Evolutionary conservation across 2,888 invertebrate genomes (phyloP).

Genomic region (Silvanus unidentatus): DNA sequence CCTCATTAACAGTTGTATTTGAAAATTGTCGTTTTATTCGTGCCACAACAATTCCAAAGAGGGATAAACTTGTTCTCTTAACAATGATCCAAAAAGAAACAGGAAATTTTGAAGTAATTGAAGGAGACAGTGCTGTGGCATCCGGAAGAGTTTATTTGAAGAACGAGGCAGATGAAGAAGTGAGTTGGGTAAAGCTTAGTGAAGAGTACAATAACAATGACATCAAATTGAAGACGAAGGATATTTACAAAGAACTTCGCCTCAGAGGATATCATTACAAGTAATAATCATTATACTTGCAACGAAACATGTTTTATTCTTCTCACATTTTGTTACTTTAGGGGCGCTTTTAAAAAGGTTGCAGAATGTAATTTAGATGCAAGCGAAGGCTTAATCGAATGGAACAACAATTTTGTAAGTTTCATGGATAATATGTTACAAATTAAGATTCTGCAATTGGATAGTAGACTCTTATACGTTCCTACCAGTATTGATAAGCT

Average conservation of each 20-base stretch:
- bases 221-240: slow-evolving; percentile 52
- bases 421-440: slow-evolving; percentile 87
- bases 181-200: not conserved
- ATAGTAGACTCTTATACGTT: slow-evolving; percentile 62
- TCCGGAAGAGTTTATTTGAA: slow-evolving; percentile 17
- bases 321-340: slow-evolving; percentile 14
- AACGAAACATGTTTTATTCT: slow-evolving; percentile 4
- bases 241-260: slow-evolving; percentile 63
- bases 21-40: slow-evolving; percentile 55
- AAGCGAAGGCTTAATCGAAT: slow-evolving; percentile 23
- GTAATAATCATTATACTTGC: slow-evolving; percentile 22
- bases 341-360: slow-evolving; percentile 28
- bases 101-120: slow-evolving; percentile 35
- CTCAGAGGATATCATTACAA: slow-evolving; percentile 59
- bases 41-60: slow-evolving; percentile 40
- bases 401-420: slow-evolving; percentile 67
- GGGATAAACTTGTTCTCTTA: slow-evolving; percentile 30
- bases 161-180: slow-evolving; percentile 40
- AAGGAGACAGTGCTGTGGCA: slow-evolving; percentile 20
- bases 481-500: slow-evolving; percentile 55
- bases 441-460: slow-evolving; percentile 59
- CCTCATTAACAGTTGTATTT: slow-evolving; percentile 51
- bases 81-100: slow-evolving; percentile 29
- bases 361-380: slow-evolving; percentile 23
- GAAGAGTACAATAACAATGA: slow-evolving; percentile 28